Conservation (phyloP, 2,797 vertebrate species). For the Malacoctenus gilli region DNA sequence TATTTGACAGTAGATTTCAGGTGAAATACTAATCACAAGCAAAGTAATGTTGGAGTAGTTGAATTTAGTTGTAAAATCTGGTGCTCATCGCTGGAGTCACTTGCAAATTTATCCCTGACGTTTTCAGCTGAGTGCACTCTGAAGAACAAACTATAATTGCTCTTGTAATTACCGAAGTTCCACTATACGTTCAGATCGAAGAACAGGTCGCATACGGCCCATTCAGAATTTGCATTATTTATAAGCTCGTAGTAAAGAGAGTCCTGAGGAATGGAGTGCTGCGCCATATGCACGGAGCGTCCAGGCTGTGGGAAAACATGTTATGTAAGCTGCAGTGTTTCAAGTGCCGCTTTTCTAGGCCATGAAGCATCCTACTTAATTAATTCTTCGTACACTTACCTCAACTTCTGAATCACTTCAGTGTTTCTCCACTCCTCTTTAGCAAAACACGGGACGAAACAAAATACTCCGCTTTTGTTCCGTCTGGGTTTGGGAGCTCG, state of each 20-base stretch:
- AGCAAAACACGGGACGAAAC: slow-evolving; percentile 3
- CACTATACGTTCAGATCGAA: not conserved
- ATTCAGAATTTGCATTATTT: slow-evolving; percentile 15
- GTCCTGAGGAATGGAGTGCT: slow-evolving; percentile 5
- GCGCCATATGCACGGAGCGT: slow-evolving; percentile 5
- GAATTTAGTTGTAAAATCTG: no score
- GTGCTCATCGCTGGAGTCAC: not conserved
- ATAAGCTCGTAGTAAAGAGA: not conserved
- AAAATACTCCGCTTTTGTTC: slow-evolving; percentile 49
- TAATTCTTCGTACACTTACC: slow-evolving; percentile 68
- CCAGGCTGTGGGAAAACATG: slow-evolving; percentile 40
- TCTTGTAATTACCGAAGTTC: not conserved
- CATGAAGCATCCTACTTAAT: slow-evolving; percentile 12
- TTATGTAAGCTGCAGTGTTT: slow-evolving; percentile 58
- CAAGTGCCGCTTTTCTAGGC: slow-evolving; percentile 36
- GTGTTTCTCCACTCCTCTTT: slow-evolving; percentile 22
- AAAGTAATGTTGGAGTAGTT: no score
- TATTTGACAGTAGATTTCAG: no score
- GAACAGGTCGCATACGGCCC: not conserved
- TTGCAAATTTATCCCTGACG: not conserved
- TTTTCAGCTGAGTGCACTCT: not conserved
- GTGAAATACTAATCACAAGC: no score
- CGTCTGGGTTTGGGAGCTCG: slow-evolving; percentile 49
- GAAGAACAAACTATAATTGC: no score
- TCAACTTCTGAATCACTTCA: slow-evolving; percentile 31